Evolutionary conservation across 2,797 vertebrate genomes (phyloP).

Genomic region (Molossus molossus): DNA sequence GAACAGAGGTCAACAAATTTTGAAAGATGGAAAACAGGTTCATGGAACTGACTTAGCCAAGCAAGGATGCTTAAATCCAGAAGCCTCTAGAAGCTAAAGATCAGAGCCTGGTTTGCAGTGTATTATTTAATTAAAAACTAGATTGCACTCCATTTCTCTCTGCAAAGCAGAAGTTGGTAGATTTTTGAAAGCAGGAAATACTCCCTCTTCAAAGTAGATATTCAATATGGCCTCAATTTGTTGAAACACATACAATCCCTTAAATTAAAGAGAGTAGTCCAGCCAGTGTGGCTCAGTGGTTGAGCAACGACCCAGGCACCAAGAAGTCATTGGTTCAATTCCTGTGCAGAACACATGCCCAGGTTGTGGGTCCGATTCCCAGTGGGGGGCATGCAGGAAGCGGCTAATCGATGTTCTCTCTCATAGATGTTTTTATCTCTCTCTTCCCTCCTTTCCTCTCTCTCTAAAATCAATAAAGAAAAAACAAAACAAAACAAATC

Average conservation of each 20-base stretch:
- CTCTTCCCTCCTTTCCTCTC: no score
- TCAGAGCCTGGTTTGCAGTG: background rate
- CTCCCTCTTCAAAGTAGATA: background rate
- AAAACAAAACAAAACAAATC: no score
- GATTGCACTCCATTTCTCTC: background rate
- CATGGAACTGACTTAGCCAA: background rate
- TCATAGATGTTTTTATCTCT: no score
- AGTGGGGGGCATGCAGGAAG: no score
- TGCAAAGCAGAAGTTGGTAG: background rate
- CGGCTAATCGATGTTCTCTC: no score
- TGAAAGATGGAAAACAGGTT: background rate
- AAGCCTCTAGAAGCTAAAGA: background rate
- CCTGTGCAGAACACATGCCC: no score
- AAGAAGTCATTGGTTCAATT: no score
- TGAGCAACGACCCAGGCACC: no score
- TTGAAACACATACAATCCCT: background rate
- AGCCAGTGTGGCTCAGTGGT: no score
- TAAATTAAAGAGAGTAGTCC: background rate
- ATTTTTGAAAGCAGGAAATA: constrained; percentile 20
- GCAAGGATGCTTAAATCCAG: background rate
- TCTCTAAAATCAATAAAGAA: no score
- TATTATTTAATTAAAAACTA: background rate
- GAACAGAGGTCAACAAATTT: background rate
- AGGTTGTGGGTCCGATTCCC: no score
- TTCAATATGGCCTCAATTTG: background rate